These are phyloP conservation scores for Miichthys miiuy DNA, from an alignment of 2,797 vertebrate species.

Conservation along the genomic window DNA sequence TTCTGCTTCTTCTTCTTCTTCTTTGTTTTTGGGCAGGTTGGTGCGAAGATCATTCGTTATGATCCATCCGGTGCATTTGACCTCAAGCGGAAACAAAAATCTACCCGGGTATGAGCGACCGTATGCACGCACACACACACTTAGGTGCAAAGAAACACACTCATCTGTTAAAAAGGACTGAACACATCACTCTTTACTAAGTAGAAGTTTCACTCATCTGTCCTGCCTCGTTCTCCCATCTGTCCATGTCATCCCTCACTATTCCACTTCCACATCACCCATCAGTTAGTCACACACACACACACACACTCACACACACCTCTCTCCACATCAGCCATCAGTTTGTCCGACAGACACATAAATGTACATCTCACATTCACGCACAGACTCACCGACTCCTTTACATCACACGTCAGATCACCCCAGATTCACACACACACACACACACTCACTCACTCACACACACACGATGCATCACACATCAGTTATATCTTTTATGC, in stretches of 20 bases:
- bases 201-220: slow-evolving; percentile 82
- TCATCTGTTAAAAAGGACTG: slow-evolving; percentile 43
- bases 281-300: slow-evolving; percentile 77
- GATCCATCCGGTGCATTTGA: slow-evolving; percentile 22
- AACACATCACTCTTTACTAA: slow-evolving; percentile 85
- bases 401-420: slow-evolving; percentile 60
- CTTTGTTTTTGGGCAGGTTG: slow-evolving; percentile 51
- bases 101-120: slow-evolving; percentile 44
- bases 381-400: slow-evolving; percentile 32
- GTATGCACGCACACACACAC: slow-evolving; percentile 22
- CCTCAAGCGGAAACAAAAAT: slow-evolving; percentile 20
- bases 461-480: slow-evolving; percentile 45
- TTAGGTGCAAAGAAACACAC: slow-evolving; percentile 17
- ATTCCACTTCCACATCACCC: slow-evolving; percentile 83
- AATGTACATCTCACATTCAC: slow-evolving; percentile 56
- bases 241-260: slow-evolving; percentile 57
- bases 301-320: slow-evolving; percentile 30
- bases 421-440: slow-evolving; percentile 31
- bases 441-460: slow-evolving; percentile 10
- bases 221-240: slow-evolving; percentile 34
- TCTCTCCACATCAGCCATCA: slow-evolving; percentile 47
- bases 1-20: slow-evolving; percentile 27
- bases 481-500: slow-evolving; percentile 78
- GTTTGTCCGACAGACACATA: slow-evolving; percentile 55
- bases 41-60: slow-evolving; percentile 1